Evolutionary conservation across 2,113 vertebrate species (phyloP).

Genomic region (Acrocephalus arundinaceus): DNA sequence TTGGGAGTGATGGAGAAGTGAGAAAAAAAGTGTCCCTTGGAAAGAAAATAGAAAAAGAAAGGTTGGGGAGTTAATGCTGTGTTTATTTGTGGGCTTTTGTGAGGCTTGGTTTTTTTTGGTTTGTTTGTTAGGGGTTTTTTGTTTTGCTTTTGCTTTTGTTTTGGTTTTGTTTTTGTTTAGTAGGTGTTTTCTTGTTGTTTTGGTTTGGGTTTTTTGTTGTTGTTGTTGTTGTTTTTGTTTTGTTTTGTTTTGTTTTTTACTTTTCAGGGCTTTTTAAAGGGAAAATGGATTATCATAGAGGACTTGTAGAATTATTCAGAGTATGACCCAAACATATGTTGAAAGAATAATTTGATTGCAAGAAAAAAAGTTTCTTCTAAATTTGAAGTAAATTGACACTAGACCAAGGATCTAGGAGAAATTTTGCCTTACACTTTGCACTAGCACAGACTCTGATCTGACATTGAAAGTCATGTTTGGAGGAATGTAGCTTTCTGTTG

Average conservation of each 20-base stretch:
- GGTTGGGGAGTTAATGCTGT: not conserved
- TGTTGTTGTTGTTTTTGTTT: no score
- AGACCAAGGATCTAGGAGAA: not conserved
- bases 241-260: not conserved
- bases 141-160: not conserved
- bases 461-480: not conserved
- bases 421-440: not conserved
- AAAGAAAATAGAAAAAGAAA: not conserved
- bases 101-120: not conserved
- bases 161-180: not conserved
- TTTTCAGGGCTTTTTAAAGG: not conserved
- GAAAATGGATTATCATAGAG: not conserved
- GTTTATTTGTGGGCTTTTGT: not conserved
- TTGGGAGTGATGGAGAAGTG: not conserved
- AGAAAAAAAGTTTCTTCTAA: not conserved
- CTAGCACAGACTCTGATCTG: not conserved
- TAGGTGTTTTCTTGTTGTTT: no score
- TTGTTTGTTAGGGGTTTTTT: not conserved
- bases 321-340: not conserved
- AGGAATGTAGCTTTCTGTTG: not conserved
- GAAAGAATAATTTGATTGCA: not conserved
- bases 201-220: not conserved
- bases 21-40: no score
- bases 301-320: not conserved
- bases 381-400: not conserved